Conservation (phyloP, 2,888 invertebrate genomes). For the Imbricaverruca yamaguchii region DNA sequence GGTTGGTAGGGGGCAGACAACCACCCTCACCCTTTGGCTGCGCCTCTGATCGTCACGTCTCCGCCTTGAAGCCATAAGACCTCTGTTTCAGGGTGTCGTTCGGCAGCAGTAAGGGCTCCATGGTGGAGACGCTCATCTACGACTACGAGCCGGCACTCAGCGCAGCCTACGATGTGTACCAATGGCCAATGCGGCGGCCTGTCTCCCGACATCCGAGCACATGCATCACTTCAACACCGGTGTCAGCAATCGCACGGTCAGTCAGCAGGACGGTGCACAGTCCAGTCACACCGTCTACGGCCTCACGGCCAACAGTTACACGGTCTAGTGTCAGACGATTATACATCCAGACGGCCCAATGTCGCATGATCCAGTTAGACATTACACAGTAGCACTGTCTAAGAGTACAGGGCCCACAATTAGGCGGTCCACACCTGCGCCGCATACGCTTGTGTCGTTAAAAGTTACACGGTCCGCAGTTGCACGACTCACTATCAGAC, state of each 20-base stretch:
- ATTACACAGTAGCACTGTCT: too few relatives aligned
- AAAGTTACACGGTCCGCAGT: too few relatives aligned
- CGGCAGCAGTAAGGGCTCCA: conserved; percentile 86
- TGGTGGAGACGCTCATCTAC: conserved; percentile 88
- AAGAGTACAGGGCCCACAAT: too few relatives aligned
- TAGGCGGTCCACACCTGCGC: too few relatives aligned
- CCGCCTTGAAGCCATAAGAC: too few relatives aligned
- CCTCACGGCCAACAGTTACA: not conserved
- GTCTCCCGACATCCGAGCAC: not conserved
- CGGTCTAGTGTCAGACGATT: too few relatives aligned
- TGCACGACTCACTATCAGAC: too few relatives aligned
- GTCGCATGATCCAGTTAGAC: too few relatives aligned
- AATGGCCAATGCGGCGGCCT: not conserved
- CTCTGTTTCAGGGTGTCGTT: conserved; percentile 69
- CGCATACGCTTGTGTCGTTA: too few relatives aligned
- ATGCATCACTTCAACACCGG: not conserved
- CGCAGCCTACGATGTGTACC: not conserved
- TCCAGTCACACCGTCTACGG: not conserved
- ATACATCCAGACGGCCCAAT: too few relatives aligned
- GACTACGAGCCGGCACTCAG: conserved; percentile 50
- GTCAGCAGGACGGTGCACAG: not conserved
- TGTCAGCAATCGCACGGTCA: not conserved
- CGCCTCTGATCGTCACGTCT: not conserved
- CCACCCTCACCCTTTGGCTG: too few relatives aligned
- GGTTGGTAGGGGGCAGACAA: too few relatives aligned